phyloP scores from a whole-genome alignment of 2,797 vertebrate species.

The Apogon hyalosoma region DNA sequence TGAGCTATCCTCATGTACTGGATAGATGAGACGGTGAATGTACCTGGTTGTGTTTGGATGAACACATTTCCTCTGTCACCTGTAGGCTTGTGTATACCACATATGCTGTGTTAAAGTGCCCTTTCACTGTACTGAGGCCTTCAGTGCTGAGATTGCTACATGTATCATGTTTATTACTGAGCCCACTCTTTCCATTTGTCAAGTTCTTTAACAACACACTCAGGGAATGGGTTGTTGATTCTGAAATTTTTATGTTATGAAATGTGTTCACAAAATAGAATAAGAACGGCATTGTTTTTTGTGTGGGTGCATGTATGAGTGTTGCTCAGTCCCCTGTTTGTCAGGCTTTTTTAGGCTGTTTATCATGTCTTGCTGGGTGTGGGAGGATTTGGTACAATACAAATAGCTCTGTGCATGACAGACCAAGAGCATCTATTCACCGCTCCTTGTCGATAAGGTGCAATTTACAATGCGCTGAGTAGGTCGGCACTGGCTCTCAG shows the following conservation, averaged over 20 bases:
- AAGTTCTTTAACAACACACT: constrained; percentile 58
- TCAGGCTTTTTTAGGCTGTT: constrained; percentile 35
- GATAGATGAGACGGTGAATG: constrained; percentile 71
- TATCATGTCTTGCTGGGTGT: constrained; percentile 35
- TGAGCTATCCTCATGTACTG: constrained; percentile 67
- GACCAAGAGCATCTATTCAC: constrained; percentile 29
- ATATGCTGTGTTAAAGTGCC: constrained; percentile 61
- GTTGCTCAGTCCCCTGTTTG: constrained; percentile 21
- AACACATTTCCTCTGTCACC: constrained; percentile 66
- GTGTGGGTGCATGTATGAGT: constrained; percentile 32
- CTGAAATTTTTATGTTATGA: constrained; percentile 40
- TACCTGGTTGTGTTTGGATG: constrained; percentile 51
- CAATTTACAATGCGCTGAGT: constrained; percentile 30
- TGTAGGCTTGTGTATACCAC: constrained; percentile 53
- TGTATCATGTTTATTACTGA: constrained; percentile 47
- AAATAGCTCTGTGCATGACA: constrained; percentile 24
- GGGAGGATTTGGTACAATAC: constrained; percentile 49
- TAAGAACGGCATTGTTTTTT: constrained; percentile 27
- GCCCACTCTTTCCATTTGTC: constrained; percentile 61
- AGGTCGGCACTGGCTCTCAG: background rate
- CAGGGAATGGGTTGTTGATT: constrained; percentile 55
- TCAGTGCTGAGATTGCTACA: constrained; percentile 40
- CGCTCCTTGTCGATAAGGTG: constrained; percentile 38
- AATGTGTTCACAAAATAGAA: constrained; percentile 60
- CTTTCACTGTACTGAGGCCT: constrained; percentile 70